Evolutionary conservation across 2,888 invertebrate species (phyloP).

Genomic region (Octonoba sinensis): DNA sequence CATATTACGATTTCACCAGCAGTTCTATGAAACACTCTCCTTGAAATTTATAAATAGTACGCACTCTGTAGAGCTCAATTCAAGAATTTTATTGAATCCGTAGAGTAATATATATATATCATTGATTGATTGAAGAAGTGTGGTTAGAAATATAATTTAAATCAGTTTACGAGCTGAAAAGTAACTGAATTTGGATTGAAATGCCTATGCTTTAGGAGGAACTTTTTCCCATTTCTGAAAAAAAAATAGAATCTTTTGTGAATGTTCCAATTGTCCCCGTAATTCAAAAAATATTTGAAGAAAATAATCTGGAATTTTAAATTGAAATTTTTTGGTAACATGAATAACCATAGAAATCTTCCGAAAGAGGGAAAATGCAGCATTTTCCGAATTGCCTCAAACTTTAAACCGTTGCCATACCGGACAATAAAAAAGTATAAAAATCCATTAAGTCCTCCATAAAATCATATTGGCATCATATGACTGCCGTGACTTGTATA

Average conservation of each 20-base stretch:
- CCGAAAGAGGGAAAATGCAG: no score
- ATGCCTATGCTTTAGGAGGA: not conserved
- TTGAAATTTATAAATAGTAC: no score
- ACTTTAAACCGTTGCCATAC: not conserved
- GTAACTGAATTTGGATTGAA: no score
- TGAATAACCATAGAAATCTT: no score
- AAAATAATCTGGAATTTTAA: not conserved
- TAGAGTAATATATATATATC: no score
- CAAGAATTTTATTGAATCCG: no score
- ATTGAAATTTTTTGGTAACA: not conserved
- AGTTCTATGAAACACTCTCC: no score
- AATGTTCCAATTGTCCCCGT: slow-evolving; percentile 1
- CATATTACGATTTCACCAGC: no score
- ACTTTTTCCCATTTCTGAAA: not conserved
- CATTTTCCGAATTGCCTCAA: not conserved
- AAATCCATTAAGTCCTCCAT: slow-evolving; percentile 42
- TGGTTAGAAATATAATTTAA: no score
- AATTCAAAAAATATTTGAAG: slow-evolving; percentile 2
- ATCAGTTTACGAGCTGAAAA: no score
- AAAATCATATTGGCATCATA: slow-evolving; percentile 27
- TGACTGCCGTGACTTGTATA: slow-evolving; percentile 19
- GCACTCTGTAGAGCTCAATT: no score
- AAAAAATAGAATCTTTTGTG: not conserved
- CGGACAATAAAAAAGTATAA: slow-evolving; percentile 5
- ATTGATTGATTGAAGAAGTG: no score